Conservation (phyloP, 2,113 vertebrate genomes). For the Ceuthmochares aereus region DNA sequence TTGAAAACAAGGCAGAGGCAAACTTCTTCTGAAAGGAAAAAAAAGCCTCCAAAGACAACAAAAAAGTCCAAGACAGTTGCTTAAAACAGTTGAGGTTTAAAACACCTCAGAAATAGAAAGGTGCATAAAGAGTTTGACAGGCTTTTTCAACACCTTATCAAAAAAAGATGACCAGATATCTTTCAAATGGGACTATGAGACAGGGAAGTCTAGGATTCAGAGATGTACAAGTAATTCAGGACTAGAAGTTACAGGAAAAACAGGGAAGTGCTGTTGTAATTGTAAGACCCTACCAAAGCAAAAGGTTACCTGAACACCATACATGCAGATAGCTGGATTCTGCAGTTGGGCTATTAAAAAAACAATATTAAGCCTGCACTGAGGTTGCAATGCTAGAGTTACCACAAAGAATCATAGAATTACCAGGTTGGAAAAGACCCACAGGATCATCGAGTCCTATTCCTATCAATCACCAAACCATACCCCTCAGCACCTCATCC, state of each 20-base stretch:
- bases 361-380: no score
- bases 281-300: not conserved
- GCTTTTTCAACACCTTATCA: not conserved
- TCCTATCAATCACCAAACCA: no score
- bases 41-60: not conserved
- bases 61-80: not conserved
- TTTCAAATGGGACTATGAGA: not conserved
- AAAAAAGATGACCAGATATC: not conserved
- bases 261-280: fast-evolving
- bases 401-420: no score
- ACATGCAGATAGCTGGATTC: fast-evolving
- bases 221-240: not conserved
- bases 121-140: not conserved
- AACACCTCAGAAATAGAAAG: not conserved
- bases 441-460: no score
- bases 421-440: no score
- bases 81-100: not conserved
- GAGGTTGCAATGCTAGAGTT: not conserved
- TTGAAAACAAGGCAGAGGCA: not conserved
- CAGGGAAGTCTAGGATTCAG: not conserved
- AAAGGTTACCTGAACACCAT: not conserved
- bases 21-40: not conserved
- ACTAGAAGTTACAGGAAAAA: not conserved
- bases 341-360: not conserved
- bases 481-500: no score